Evolutionary conservation across 2,797 vertebrate genomes (phyloP).

Genomic region (Petrocephalus sullivani): DNA sequence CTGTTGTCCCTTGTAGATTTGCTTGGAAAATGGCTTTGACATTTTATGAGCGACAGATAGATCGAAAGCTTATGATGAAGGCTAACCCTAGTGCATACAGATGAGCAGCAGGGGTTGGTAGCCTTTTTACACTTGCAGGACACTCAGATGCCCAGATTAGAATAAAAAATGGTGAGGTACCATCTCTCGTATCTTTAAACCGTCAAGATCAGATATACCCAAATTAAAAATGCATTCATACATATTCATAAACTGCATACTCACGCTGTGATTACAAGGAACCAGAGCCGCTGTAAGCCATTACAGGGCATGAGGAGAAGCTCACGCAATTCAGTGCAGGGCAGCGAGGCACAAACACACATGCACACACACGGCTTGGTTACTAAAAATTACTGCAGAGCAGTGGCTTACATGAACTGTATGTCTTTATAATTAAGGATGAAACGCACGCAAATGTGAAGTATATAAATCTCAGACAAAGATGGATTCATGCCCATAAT

Average conservation of each 20-base stretch:
- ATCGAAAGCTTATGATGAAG: neutral
- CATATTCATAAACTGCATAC: neutral
- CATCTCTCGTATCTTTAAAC: neutral
- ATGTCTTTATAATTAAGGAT: neutral
- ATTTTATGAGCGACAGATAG: neutral
- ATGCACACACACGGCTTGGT: neutral
- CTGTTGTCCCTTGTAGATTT: slow-evolving; percentile 21
- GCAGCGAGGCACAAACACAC: neutral
- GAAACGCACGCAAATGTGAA: neutral
- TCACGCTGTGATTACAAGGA: neutral
- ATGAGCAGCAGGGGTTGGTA: neutral
- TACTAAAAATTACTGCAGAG: neutral
- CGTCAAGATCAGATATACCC: neutral
- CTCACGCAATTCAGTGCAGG: neutral
- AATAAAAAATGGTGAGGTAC: neutral
- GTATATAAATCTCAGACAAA: neutral
- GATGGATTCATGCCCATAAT: neutral
- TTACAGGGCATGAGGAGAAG: neutral
- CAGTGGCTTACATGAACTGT: neutral
- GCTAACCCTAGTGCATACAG: neutral
- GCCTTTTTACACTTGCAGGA: neutral
- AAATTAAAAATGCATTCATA: neutral
- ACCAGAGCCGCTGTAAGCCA: neutral
- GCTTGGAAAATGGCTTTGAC: slow-evolving; percentile 20
- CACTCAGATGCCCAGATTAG: neutral